Evolutionary conservation across 2,113 vertebrate genomes (phyloP).

Genomic region (Rhineura floridana): DNA sequence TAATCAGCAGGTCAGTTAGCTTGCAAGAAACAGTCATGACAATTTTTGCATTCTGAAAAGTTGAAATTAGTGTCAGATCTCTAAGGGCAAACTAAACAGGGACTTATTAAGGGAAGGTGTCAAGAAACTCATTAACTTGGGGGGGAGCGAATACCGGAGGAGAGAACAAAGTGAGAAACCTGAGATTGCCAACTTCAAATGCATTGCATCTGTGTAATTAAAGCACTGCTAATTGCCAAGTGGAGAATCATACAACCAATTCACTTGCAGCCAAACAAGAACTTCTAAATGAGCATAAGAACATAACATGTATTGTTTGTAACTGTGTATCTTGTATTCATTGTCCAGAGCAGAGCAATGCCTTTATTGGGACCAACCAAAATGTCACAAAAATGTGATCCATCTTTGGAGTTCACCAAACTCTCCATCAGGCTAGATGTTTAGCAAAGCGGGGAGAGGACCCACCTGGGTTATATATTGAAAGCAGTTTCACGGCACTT

Average conservation of each 20-base stretch:
- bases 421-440: background rate
- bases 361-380: background rate
- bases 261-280: background rate
- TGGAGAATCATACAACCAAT: background rate
- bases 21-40: slow-evolving; percentile 50
- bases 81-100: slow-evolving; percentile 43
- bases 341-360: background rate
- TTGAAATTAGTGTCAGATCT: slow-evolving; percentile 39
- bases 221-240: background rate
- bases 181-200: slow-evolving; percentile 13
- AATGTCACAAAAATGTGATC: background rate
- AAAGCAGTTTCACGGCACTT: too few species aligned
- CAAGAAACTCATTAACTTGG: slow-evolving; percentile 39
- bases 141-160: background rate
- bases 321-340: background rate
- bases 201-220: slow-evolving; percentile 14
- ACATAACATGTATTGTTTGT: background rate
- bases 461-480: too few species aligned
- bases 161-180: slow-evolving; percentile 11
- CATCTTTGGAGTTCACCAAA: background rate
- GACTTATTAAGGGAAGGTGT: slow-evolving; percentile 33
- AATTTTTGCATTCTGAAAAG: slow-evolving; percentile 49
- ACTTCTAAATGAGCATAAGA: background rate
- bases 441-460: background rate
- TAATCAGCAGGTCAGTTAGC: slow-evolving; percentile 51